These are phyloP conservation scores for Pygathrix nemaeus DNA, from an alignment of 2,113 vertebrate genomes.

Conservation along the genomic window DNA sequence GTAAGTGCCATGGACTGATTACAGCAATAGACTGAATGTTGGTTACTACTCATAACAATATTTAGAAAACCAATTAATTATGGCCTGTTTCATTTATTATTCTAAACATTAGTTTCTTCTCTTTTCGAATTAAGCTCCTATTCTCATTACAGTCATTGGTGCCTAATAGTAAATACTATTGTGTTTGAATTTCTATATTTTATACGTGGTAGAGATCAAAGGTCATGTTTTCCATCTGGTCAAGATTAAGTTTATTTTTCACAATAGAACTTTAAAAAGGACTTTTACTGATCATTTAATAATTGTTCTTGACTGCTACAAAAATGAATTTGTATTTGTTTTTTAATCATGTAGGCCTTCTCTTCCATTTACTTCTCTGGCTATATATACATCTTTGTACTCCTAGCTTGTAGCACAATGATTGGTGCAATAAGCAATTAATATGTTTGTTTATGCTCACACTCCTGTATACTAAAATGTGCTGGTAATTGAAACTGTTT, in stretches of 20 bases:
- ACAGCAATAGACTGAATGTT: not conserved
- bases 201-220: not conserved
- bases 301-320: not conserved
- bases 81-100: conserved; percentile 27
- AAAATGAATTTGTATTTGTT: not conserved
- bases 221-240: not conserved
- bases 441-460: not conserved
- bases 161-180: not conserved
- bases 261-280: not conserved
- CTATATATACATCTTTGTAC: not conserved
- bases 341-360: not conserved
- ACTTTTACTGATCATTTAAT: conserved; percentile 4
- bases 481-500: not conserved
- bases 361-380: not conserved
- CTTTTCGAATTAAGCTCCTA: conserved; percentile 14
- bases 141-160: not conserved
- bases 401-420: not conserved
- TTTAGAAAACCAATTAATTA: conserved; percentile 28
- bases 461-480: not conserved
- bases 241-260: not conserved
- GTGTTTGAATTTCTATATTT: conserved; percentile 24
- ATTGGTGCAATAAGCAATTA: not conserved
- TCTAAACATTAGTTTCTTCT: not conserved
- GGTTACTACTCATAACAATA: not conserved
- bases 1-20: not conserved